A percentile compares a stretch with the other conserved stretches of the same genome.
Conservation (phyloP, 2,113 vertebrate genomes). For the Fulmarus glacialis region DNA sequence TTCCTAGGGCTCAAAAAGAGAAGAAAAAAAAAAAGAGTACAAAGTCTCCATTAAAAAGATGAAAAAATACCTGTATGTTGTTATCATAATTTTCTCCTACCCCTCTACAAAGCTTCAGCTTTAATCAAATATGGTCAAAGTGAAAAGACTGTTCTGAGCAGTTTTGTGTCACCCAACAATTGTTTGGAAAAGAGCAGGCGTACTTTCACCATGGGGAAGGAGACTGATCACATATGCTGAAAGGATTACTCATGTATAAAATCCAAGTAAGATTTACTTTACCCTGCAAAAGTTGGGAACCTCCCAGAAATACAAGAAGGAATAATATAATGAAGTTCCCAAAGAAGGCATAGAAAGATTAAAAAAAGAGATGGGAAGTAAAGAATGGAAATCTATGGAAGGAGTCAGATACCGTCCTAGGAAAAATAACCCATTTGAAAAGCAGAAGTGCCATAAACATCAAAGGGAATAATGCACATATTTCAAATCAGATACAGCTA, state of each 20-base stretch:
- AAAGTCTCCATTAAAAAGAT: not conserved
- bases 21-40: not conserved
- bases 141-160: not conserved
- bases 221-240: not conserved
- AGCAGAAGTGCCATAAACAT: not conserved
- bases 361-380: not conserved
- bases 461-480: not conserved
- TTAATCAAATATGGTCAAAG: not conserved
- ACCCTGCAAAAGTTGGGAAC: not conserved
- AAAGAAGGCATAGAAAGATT: not conserved
- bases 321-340: not conserved
- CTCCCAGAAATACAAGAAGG: not conserved
- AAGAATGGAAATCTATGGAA: not conserved
- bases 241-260: not conserved
- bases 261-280: not conserved
- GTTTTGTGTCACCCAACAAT: not conserved
- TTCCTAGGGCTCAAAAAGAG: not conserved
- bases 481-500: not conserved
- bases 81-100: not conserved
- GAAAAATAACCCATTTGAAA: not conserved
- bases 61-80: rapidly evolving
- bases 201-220: not conserved
- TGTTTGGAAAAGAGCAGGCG: not conserved
- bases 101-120: not conserved
- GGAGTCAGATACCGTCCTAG: not conserved